Evolutionary conservation across 2,113 vertebrate species (phyloP), one percentile per base, ranked within the genome.

Genomic region (Scophthalmus maximus): DNA sequence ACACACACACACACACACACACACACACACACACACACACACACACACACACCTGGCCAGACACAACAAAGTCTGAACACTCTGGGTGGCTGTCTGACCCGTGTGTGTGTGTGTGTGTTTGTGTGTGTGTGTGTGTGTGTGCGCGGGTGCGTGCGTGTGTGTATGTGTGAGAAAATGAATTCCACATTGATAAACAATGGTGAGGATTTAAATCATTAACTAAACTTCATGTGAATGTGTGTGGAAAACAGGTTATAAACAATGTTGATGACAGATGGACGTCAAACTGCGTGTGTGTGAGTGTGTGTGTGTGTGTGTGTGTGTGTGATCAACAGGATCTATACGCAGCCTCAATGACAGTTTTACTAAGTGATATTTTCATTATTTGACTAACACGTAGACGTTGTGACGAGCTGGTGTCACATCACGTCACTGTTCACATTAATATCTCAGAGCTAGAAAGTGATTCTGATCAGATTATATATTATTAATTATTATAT

Each of bases 41-140:
- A 69, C 65, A 59, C 44, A 53, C 51, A 69, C 68, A 80, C 84
- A 80, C 76, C 58, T 79, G 74, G 75, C 76, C 66, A 87, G 73
- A 82, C 85, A 84, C 68, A 82, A 85, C 80, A 87, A 71, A 72
- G 82, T 70, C 70, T 79, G 61, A 67, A 61, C 27, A 30, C 55
- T 64, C 26, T 68, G 55, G 53, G 55, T 60, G 78, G 81, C 18
- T 58, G 63, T 68, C 68, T 83, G 67, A 69, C 51, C 40, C 30
- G n/a, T n/a, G n/a, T n/a, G 9, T 9, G 9, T 34, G 32, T 5
- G 9, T 6, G 32, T 52, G 61, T 51, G 27, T 36, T 25, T 25
- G 49, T 50, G 47, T 49, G 58, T 57, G 25, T 36, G 40, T 60
- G 61, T 67, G 65, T 76, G 26, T 47, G 68, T 49, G 52, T 73